These are phyloP conservation scores for Cathartes aura DNA, from an alignment of 2,113 vertebrate genomes.

Conservation along the genomic window DNA sequence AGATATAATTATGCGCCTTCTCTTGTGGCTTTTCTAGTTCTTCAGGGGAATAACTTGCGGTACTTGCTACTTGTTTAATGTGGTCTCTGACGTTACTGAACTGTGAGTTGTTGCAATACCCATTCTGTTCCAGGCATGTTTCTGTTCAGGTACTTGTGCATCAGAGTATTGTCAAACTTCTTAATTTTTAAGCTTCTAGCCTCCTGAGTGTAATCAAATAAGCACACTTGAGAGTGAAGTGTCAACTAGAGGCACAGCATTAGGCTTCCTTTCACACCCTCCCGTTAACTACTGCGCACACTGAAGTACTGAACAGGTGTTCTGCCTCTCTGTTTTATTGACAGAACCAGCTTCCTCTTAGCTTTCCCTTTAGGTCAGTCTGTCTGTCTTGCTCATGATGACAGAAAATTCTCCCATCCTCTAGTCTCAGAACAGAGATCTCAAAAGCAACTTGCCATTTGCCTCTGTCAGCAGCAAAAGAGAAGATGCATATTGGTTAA, in stretches of 20 bases:
- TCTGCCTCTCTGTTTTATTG: neutral
- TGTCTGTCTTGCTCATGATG: neutral
- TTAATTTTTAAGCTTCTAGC: neutral
- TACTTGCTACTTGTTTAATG: neutral
- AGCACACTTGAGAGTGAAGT: neutral
- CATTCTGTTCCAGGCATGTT: neutral
- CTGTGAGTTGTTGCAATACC: neutral
- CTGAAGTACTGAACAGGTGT: neutral
- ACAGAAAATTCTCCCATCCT: neutral
- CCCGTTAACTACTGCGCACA: neutral
- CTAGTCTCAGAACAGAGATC: neutral
- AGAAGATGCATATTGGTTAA: slow-evolving; percentile 59
- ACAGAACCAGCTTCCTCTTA: neutral
- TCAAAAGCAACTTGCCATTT: neutral
- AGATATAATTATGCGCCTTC: neutral
- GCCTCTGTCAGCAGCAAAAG: slow-evolving; percentile 32
- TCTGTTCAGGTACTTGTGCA: neutral
- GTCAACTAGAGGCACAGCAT: neutral
- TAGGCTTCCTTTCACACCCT: neutral
- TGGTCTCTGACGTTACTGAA: neutral
- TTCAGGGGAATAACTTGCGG: neutral
- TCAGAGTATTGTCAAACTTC: neutral
- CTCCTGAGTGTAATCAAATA: neutral
- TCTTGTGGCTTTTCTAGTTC: neutral
- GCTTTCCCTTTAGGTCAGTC: neutral